Base-by-base conservation (phyloP, 2,888 invertebrate genomes). In the Teinopalpus imperialis region DNA sequence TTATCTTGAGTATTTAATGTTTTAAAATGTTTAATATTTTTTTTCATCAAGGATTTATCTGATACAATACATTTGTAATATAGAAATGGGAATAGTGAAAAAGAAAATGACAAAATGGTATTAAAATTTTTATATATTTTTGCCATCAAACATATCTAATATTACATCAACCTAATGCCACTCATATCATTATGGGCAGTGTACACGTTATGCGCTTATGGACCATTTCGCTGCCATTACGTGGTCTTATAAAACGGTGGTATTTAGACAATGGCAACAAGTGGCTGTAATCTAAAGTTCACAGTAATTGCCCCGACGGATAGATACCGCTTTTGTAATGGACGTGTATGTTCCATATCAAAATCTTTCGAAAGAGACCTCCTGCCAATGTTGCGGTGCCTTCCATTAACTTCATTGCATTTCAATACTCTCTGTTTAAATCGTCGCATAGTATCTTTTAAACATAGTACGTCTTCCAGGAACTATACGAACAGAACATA, bases 241-340 rank as follows among this genome's bases (percentile, higher is more conserved):
- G 49, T 48, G 40, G 44, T 42, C 52, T 50, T 54, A 61, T 59
- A 63, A 67, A 63, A 61, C 59, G 59, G 53, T 61, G 67, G 64
- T 70, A 73, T 72, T 72, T 71, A 70, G 69, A 72, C 72, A 72
- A 74, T 70, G 55, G 67, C 56, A 57, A 54, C 53, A 47, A 53
- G 35, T 32, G 41, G 29, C 48, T 49, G 54, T 51, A 60, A 59
- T 54, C 49, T 61, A 56, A 57, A 60, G 56, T 61, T 63, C 60
- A 55, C 36, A 46, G 57, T 57, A 57, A 60, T 64, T 62, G 57
- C 54, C 43, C 45, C 13, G 2, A 26, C 42, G 40, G 26, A 14
- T 36, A 31, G 14, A 21, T 24, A 51, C 54, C 43, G 51, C 50
- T 54, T 51, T 52, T 56, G 54, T 58, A 56, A 57, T 48, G 36